These are phyloP conservation scores for Malurus melanocephalus DNA, from an alignment of 2,113 vertebrate species.

Conservation along the genomic window DNA sequence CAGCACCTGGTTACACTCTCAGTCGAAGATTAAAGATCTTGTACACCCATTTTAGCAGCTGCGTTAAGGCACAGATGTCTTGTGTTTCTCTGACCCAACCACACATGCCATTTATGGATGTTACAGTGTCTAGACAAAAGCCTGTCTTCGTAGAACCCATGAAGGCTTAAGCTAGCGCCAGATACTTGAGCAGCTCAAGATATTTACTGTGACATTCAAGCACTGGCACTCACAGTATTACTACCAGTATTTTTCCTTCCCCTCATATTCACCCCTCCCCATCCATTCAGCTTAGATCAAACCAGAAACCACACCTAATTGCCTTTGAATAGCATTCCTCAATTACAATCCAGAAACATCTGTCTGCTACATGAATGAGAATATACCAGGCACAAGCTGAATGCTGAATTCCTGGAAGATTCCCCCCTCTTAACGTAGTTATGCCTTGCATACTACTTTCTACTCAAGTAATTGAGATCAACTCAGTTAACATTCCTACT, in stretches of 20 bases:
- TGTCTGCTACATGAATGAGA: background rate
- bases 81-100: background rate
- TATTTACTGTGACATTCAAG: background rate
- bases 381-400: background rate
- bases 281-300: background rate
- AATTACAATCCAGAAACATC: slow-evolving; percentile 17
- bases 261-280: background rate
- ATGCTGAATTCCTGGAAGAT: background rate
- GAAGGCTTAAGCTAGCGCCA: background rate
- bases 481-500: background rate
- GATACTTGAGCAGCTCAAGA: background rate
- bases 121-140: background rate
- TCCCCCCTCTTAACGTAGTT: background rate
- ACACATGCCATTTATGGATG: background rate
- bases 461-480: background rate
- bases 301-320: background rate
- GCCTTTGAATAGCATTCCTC: background rate
- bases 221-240: background rate
- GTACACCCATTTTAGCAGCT: background rate
- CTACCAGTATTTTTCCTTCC: background rate
- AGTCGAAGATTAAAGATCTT: background rate
- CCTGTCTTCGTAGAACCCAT: background rate
- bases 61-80: background rate
- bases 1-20: background rate
- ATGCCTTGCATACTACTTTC: background rate